Conservation (phyloP, 2,888 invertebrate genomes). For the Campopleginae sp. region DNA sequence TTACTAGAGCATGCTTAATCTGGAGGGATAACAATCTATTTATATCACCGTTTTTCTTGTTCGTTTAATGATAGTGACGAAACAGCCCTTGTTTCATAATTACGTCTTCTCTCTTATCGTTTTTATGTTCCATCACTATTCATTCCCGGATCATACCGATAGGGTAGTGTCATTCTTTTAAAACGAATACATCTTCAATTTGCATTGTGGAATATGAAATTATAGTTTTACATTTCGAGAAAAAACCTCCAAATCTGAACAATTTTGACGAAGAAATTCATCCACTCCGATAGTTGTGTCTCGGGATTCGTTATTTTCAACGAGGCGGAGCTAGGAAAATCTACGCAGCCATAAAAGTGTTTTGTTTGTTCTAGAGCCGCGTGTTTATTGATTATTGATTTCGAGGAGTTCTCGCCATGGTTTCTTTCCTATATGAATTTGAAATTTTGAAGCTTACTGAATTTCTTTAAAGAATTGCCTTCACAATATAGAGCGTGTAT, state of each 20-base stretch:
- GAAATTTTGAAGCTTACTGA: too few relatives aligned
- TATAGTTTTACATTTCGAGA: background rate
- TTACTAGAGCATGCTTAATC: constrained; percentile 53
- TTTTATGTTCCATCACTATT: background rate
- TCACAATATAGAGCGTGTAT: background rate
- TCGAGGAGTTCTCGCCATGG: too few relatives aligned
- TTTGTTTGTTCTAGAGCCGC: too few relatives aligned
- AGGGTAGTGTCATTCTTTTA: background rate
- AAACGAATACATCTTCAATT: background rate
- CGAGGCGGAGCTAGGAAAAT: too few relatives aligned
- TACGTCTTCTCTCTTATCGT: constrained; percentile 31
- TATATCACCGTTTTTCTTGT: background rate
- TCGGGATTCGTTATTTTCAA: too few relatives aligned
- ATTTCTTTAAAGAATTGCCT: too few relatives aligned
- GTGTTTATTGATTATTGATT: too few relatives aligned
- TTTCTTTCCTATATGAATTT: too few relatives aligned
- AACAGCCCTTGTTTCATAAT: constrained; percentile 35
- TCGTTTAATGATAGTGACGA: constrained; percentile 10
- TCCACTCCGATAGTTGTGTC: too few relatives aligned
- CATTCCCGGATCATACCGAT: background rate
- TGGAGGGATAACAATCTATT: constrained; percentile 58
- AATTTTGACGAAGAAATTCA: too few relatives aligned
- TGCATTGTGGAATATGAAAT: background rate
- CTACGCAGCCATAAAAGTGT: too few relatives aligned
- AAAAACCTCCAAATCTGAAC: too few relatives aligned